Percentiles rank a stretch among this genome's conserved stretches.
phyloP scores from a whole-genome alignment of 2,888 invertebrate genomes.

The Amiota mariae region DNA sequence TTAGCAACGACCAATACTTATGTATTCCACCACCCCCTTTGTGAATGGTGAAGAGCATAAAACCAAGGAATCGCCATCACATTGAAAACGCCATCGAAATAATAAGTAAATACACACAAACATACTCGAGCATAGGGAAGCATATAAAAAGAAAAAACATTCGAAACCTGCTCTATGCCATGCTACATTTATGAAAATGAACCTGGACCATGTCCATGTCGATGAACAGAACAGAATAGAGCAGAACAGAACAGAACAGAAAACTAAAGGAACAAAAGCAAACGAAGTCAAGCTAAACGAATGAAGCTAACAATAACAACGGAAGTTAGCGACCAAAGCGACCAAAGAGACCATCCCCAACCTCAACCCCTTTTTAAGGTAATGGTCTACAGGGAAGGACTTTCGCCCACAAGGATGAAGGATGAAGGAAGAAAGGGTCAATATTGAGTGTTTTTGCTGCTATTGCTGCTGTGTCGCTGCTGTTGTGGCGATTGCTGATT shows the following conservation, averaged over 20 bases:
- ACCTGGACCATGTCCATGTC: no score
- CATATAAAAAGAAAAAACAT: constrained; percentile 1
- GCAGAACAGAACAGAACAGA: not conserved
- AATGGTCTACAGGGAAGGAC: not conserved
- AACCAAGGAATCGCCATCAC: no score
- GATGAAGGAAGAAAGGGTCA: constrained; percentile 16
- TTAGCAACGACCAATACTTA: no score
- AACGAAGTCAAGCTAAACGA: no score
- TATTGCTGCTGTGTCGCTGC: not conserved
- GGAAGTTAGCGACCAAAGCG: no score
- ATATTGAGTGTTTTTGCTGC: not conserved
- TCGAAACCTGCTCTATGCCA: constrained; percentile 14
- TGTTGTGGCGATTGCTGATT: constrained; percentile 5
- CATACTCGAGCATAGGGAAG: not conserved
- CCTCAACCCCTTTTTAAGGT: no score
- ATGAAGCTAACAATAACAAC: no score
- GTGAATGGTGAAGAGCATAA: no score
- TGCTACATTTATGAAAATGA: not conserved
- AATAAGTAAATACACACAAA: not conserved
- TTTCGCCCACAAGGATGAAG: not conserved
- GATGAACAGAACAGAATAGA: no score
- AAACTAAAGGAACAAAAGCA: not conserved
- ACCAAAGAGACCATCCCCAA: no score
- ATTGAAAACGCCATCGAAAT: not conserved
- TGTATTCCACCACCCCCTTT: no score